phyloP scores from a whole-genome alignment of 2,113 vertebrate species.

The Pachyramphus minor region DNA sequence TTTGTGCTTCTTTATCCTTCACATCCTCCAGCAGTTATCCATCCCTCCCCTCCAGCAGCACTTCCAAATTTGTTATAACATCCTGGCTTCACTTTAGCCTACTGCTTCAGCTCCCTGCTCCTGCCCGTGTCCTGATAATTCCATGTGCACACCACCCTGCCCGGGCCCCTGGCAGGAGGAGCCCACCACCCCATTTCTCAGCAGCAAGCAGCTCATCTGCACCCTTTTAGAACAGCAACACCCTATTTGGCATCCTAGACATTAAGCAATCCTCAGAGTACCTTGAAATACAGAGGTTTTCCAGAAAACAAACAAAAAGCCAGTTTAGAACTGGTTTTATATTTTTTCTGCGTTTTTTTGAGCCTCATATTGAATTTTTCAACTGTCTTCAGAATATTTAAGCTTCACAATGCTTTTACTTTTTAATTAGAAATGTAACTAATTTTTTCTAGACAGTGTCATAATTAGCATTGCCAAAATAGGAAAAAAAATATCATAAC shows the following conservation, averaged over 20 bases:
- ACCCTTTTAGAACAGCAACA: background rate
- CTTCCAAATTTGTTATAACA: background rate
- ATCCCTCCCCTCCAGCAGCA: background rate
- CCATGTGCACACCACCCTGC: background rate
- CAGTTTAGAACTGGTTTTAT: background rate
- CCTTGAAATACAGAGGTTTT: background rate
- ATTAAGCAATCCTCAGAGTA: background rate
- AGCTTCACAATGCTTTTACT: background rate
- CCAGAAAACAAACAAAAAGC: slow-evolving; percentile 4
- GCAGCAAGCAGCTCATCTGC: background rate
- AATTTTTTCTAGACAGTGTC: background rate
- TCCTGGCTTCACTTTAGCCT: background rate
- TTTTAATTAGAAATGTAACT: background rate
- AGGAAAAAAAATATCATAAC: background rate
- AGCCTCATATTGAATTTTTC: background rate
- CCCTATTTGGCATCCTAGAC: background rate
- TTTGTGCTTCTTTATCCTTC: background rate
- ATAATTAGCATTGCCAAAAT: background rate
- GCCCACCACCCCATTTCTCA: background rate
- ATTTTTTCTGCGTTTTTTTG: background rate
- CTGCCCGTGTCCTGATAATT: background rate
- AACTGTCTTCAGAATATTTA: background rate
- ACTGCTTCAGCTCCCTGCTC: background rate
- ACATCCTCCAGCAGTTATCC: background rate
- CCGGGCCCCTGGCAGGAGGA: background rate